Evolutionary conservation across 2,888 invertebrate species (phyloP).

Genomic region (Hecatera dysodea): DNA sequence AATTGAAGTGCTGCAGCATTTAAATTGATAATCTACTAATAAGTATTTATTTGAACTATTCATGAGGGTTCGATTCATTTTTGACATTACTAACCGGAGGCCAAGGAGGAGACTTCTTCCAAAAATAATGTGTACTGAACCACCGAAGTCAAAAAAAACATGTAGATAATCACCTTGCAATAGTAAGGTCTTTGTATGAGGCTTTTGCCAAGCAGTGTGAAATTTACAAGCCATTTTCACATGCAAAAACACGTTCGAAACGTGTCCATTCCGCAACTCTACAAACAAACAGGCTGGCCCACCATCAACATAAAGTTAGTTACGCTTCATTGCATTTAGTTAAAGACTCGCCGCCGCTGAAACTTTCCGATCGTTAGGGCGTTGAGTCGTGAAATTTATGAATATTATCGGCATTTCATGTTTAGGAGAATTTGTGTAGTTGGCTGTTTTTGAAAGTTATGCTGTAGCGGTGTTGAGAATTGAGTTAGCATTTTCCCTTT

Average conservation of each 20-base stretch:
- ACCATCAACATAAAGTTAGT: slow-evolving; percentile 62
- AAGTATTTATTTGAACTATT: no score
- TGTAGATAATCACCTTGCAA: background rate
- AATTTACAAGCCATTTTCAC: slow-evolving; percentile 26
- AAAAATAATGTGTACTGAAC: background rate
- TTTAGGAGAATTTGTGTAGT: slow-evolving; percentile 48
- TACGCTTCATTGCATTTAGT: slow-evolving; percentile 66
- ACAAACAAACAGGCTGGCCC: slow-evolving; percentile 37
- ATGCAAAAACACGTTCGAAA: slow-evolving; percentile 16
- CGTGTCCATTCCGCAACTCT: slow-evolving; percentile 15
- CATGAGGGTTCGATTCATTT: no score
- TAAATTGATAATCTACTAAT: no score
- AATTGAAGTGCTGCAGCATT: no score
- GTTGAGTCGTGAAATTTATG: slow-evolving; percentile 67
- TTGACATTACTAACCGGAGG: background rate
- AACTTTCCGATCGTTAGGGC: slow-evolving; percentile 62
- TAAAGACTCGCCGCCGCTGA: slow-evolving; percentile 60
- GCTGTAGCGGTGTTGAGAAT: slow-evolving; percentile 22
- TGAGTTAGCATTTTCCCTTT: slow-evolving; percentile 1
- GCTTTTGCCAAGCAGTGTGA: background rate
- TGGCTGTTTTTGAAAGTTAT: slow-evolving; percentile 22
- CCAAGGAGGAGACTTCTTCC: background rate
- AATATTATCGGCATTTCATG: slow-evolving; percentile 62
- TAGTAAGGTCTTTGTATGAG: background rate
- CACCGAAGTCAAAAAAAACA: background rate